phyloP scores from a whole-genome alignment of 92 coral and sea anemone genomes.

The Palythoa grandiflora region DNA sequence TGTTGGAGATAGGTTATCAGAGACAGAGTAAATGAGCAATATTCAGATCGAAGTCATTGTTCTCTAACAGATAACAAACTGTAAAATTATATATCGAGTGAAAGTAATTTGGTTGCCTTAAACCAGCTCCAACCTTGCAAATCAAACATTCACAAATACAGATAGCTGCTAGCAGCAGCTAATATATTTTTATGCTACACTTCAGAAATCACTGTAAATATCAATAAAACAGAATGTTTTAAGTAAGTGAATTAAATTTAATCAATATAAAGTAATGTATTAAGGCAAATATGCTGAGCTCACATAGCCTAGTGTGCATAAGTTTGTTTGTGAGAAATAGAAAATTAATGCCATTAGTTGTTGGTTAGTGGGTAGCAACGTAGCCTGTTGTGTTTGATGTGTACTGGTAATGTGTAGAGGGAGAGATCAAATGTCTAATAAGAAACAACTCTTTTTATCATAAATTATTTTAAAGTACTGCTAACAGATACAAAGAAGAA shows the following conservation, averaged over 20 bases:
- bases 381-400: too few species aligned
- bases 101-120: background rate
- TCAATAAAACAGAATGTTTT: background rate
- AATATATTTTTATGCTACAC: conserved; percentile 30
- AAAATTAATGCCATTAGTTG: background rate
- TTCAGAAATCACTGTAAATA: conserved; percentile 21
- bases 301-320: background rate
- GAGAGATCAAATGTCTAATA: too few species aligned
- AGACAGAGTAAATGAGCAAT: background rate
- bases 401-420: too few species aligned
- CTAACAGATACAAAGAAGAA: too few species aligned
- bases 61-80: too few species aligned
- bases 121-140: background rate
- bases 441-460: too few species aligned
- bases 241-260: background rate
- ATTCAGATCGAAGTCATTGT: background rate
- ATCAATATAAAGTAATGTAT: background rate
- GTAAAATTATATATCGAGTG: background rate
- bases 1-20: background rate
- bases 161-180: conserved; percentile 15
- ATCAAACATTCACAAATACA: background rate
- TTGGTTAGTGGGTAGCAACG: background rate
- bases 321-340: background rate
- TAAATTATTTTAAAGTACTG: too few species aligned
- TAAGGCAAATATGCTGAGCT: conserved; percentile 24